These are phyloP conservation scores for Aleadryas rufinucha DNA, from an alignment of 2,113 vertebrate genomes.

Conservation along the genomic window DNA sequence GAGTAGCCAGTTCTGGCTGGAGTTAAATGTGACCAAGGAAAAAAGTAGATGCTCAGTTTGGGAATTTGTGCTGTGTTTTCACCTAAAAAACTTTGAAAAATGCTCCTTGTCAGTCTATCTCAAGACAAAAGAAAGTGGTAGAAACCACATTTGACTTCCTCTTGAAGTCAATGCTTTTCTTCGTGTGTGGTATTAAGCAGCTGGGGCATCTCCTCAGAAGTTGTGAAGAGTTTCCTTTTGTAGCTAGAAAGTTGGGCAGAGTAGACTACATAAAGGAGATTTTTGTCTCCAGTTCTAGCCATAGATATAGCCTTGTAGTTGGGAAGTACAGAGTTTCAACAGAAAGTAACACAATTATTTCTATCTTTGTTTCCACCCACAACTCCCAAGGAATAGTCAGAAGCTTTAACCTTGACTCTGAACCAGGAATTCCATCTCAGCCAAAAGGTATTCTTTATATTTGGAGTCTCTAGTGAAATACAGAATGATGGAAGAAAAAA, in stretches of 20 bases:
- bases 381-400: neutral
- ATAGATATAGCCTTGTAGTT: neutral
- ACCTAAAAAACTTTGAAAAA: neutral
- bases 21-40: neutral
- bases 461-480: conserved; percentile 11
- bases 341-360: neutral
- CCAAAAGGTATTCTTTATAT: conserved; percentile 28
- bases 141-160: neutral
- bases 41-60: neutral
- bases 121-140: neutral
- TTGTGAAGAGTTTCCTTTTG: neutral
- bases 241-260: neutral
- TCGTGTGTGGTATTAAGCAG: neutral
- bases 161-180: neutral
- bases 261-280: neutral
- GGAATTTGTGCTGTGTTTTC: neutral
- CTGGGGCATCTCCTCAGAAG: neutral
- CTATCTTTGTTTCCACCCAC: conserved; percentile 1
- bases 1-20: neutral
- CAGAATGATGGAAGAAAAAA: conserved; percentile 10
- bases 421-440: conserved; percentile 10
- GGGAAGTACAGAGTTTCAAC: neutral
- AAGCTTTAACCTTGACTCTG: conserved; percentile 4
- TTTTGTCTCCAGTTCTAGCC: neutral
- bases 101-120: neutral